Conservation (phyloP, 2,113 vertebrate species). For the Xiphias gladius region DNA sequence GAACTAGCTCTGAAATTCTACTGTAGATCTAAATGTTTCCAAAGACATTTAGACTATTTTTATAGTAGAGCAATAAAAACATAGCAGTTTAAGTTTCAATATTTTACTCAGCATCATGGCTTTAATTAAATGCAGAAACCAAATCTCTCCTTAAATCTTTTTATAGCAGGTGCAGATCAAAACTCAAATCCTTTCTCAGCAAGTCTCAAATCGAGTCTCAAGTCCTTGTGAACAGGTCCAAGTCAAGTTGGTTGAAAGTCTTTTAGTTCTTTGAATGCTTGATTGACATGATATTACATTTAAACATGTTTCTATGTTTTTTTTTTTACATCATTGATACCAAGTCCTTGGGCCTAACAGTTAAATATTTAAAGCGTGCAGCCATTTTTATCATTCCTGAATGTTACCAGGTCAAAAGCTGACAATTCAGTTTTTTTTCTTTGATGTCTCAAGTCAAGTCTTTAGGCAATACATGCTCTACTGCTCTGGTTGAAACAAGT, state of each 20-base stretch:
- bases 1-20: neutral
- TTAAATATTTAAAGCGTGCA: too few species aligned
- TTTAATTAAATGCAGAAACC: neutral
- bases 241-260: neutral
- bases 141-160: neutral
- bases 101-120: neutral
- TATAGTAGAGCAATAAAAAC: neutral
- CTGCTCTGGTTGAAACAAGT: too few species aligned
- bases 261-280: neutral
- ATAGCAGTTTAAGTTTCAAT: neutral
- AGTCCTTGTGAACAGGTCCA: neutral
- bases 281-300: neutral
- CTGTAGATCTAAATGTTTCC: neutral
- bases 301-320: neutral
- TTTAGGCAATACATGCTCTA: too few species aligned
- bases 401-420: too few species aligned
- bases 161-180: neutral
- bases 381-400: too few species aligned
- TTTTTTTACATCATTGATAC: neutral
- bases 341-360: too few species aligned
- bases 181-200: neutral
- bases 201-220: neutral
- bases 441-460: too few species aligned
- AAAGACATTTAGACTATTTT: neutral
- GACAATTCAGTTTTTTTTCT: too few species aligned